Percentiles rank a stretch among this genome's conserved stretches.
Conservation (phyloP, 2,888 invertebrate genomes). For the Eilema caniola region DNA sequence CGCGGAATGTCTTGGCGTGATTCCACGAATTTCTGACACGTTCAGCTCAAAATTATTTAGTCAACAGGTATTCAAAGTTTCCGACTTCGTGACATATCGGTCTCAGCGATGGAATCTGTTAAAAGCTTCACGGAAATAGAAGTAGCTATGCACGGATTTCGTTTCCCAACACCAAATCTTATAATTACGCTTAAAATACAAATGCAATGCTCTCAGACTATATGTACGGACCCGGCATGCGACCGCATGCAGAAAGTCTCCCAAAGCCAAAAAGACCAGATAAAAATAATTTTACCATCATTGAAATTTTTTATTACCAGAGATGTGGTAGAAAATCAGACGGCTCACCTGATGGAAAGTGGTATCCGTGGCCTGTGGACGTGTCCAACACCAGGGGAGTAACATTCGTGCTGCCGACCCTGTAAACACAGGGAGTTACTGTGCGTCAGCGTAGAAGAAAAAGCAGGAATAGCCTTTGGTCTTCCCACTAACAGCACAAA, state of each 20-base stretch:
- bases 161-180: not conserved
- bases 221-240: not conserved
- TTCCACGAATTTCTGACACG: conserved; percentile 31
- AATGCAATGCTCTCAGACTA: not conserved
- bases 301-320: too few species aligned
- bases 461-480: too few species aligned
- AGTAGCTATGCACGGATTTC: not conserved
- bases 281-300: too few species aligned
- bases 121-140: conserved; percentile 25
- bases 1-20: conserved; percentile 36
- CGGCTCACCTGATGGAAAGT: too few species aligned
- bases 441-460: too few species aligned
- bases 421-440: too few species aligned
- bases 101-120: conserved; percentile 12
- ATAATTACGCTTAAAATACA: not conserved
- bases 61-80: conserved; percentile 37
- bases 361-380: too few species aligned
- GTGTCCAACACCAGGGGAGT: too few species aligned
- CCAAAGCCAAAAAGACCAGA: not conserved
- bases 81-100: conserved; percentile 29
- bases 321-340: too few species aligned
- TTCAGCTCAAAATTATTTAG: conserved; percentile 24
- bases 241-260: not conserved
- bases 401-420: too few species aligned
- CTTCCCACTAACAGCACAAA: too few species aligned